A percentile compares a stretch with the other conserved stretches of the same genome.
Conservation (phyloP, 2,888 invertebrate genomes). For the Alentia gelatinosa region DNA sequence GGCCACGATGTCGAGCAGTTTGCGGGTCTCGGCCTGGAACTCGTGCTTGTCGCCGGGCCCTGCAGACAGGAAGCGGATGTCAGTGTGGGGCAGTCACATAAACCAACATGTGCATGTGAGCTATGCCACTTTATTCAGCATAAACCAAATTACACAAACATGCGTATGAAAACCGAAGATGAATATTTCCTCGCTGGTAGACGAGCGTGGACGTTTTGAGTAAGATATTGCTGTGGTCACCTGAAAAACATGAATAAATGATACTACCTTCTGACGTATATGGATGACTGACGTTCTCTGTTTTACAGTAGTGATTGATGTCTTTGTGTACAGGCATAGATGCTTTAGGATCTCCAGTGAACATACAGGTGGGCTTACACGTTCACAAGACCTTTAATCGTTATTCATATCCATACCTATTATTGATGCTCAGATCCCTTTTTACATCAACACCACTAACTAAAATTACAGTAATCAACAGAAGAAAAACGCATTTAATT, state of each 20-base stretch:
- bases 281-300: no score
- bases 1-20: constrained; percentile 97
- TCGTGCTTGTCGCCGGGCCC: constrained; percentile 86
- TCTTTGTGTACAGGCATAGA: no score
- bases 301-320: no score
- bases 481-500: not conserved
- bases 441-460: no score
- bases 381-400: no score
- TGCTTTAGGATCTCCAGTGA: no score
- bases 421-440: no score
- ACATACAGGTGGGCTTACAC: no score
- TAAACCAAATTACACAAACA: not conserved
- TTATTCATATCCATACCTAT: no score
- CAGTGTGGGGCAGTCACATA: not conserved
- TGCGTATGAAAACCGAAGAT: not conserved
- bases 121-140: not conserved
- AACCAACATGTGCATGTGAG: not conserved
- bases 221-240: not conserved
- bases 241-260: not conserved
- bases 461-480: not conserved
- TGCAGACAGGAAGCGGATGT: constrained; percentile 63
- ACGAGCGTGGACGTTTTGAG: not conserved
- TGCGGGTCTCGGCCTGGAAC: constrained; percentile 97
- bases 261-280: no score
- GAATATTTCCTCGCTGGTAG: not conserved